A percentile compares a stretch with the other conserved stretches of the same genome.
These are phyloP conservation scores for Marronus borbonicus DNA, from an alignment of 2,888 invertebrate genomes.

Conservation along the genomic window DNA sequence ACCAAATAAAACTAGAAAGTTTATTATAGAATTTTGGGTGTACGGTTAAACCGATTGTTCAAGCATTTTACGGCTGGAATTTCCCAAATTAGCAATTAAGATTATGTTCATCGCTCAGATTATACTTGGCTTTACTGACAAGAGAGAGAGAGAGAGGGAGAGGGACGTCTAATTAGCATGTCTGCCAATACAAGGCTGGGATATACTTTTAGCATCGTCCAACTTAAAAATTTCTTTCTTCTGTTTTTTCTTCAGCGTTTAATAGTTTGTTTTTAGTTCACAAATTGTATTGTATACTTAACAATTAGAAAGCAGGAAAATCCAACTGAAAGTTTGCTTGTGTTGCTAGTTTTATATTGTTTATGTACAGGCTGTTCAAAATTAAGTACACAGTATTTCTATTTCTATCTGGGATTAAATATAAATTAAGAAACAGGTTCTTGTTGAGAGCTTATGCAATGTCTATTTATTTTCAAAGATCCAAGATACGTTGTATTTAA, in stretches of 20 bases:
- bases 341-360: not conserved
- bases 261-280: not conserved
- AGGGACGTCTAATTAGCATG: constrained; percentile 1
- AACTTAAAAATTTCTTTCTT: constrained; percentile 16
- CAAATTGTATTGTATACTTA: not conserved
- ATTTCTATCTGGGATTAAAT: too few relatives aligned
- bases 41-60: constrained; percentile 1
- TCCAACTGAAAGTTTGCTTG: not conserved
- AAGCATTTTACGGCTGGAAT: constrained; percentile 26
- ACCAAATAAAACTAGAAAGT: constrained; percentile 37
- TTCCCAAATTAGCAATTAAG: constrained; percentile 39
- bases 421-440: too few relatives aligned
- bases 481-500: too few relatives aligned
- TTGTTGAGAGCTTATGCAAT: too few relatives aligned
- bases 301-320: constrained; percentile 37
- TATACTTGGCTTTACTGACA: constrained; percentile 5
- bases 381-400: too few relatives aligned
- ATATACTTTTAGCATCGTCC: not conserved
- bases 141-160: not conserved
- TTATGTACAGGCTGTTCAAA: not conserved
- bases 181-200: not conserved
- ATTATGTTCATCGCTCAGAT: constrained; percentile 19
- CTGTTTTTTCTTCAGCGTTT: not conserved
- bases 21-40: constrained; percentile 13
- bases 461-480: too few relatives aligned